A percentile compares a stretch with the other conserved stretches of the same genome.
phyloP scores from a whole-genome alignment of 2,113 vertebrate species.

The Galeopterus variegatus region DNA sequence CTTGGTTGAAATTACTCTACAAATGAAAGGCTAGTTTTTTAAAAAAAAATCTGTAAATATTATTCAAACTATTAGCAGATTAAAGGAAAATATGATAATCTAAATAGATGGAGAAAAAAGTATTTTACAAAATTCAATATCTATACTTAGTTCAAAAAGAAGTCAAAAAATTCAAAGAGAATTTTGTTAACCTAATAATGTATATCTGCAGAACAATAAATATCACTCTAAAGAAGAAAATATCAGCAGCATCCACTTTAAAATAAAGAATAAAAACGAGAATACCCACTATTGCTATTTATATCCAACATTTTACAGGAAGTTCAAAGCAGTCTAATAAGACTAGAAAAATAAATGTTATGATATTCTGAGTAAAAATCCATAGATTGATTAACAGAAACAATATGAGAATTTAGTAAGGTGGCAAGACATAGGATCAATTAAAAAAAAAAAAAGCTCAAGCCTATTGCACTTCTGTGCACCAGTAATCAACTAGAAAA shows the following conservation, averaged over 20 bases:
- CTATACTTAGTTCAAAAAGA: not conserved
- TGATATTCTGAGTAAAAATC: not conserved
- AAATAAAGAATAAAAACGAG: not conserved
- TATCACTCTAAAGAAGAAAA: not conserved
- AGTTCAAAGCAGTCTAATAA: not conserved
- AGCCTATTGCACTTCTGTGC: not conserved
- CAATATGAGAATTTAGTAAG: not conserved
- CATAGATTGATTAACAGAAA: not conserved
- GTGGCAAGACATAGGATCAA: not conserved
- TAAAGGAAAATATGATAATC: not conserved
- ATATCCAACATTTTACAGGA: not conserved
- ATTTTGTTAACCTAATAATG: not conserved
- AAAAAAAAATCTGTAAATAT: not conserved
- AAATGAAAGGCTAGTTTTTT: not conserved
- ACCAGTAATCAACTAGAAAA: not conserved
- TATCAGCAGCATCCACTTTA: not conserved
- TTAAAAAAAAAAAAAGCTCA: not conserved
- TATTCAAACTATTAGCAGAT: not conserved
- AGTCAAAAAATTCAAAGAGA: not conserved
- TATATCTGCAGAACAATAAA: not conserved
- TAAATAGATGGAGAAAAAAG: not conserved
- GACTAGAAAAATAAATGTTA: slow-evolving; percentile 3
- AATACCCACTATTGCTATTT: not conserved
- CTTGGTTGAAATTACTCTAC: not conserved
- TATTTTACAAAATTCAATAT: not conserved